A percentile compares a stretch with the other conserved stretches of the same genome.
These are phyloP conservation scores for Asteroscopus sphinx DNA, from an alignment of 2,888 invertebrate species.

Conservation along the genomic window DNA sequence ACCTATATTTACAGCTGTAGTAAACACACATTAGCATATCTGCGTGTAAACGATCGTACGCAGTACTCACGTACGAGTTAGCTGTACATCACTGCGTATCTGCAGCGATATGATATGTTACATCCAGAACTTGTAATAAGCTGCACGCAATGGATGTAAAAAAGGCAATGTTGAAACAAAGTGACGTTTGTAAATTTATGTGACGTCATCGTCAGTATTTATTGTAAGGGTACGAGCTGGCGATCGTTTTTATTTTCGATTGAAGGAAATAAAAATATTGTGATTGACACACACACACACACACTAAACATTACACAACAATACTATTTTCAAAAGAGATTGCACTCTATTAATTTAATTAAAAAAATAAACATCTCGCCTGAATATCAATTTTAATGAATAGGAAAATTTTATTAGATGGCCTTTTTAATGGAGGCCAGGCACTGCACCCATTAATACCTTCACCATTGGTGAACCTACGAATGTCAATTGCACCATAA, in stretches of 20 bases:
- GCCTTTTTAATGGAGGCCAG: too few relatives aligned
- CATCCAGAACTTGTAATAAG: slow-evolving; percentile 19
- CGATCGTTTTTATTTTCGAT: background rate
- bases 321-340: too few relatives aligned
- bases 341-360: too few relatives aligned
- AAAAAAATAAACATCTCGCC: too few relatives aligned
- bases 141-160: slow-evolving; percentile 19
- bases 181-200: slow-evolving; percentile 2
- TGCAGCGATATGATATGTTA: slow-evolving; percentile 23
- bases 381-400: too few relatives aligned
- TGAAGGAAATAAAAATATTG: background rate
- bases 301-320: too few relatives aligned
- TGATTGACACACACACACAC: too few relatives aligned
- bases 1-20: slow-evolving; percentile 16
- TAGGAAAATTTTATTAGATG: too few relatives aligned
- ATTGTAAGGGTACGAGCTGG: background rate
- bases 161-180: slow-evolving; percentile 1
- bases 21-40: slow-evolving; percentile 31
- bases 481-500: slow-evolving; percentile 8
- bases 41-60: slow-evolving; percentile 18
- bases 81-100: slow-evolving; percentile 18
- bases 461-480: slow-evolving; percentile 14
- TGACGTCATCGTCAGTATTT: slow-evolving; percentile 2
- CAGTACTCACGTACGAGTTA: slow-evolving; percentile 9
- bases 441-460: slow-evolving; percentile 10